These are phyloP conservation scores for Naso thynnoides DNA, from an alignment of 2,797 vertebrate genomes.

Conservation along the genomic window DNA sequence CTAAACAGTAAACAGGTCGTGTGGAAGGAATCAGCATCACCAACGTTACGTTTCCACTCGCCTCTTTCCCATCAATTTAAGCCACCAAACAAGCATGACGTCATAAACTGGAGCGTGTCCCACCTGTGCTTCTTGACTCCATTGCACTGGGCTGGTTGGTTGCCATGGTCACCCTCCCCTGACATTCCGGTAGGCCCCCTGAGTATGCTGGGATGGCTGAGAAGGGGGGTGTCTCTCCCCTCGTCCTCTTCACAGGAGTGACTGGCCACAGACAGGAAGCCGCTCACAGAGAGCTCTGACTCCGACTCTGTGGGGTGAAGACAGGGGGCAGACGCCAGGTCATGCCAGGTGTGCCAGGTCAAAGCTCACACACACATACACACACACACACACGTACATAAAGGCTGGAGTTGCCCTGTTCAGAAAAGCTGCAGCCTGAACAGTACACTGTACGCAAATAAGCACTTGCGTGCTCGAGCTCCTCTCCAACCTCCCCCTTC, in stretches of 20 bases:
- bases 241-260: slow-evolving; percentile 86
- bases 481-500: slow-evolving; percentile 54
- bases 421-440: slow-evolving; percentile 41
- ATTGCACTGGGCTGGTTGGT: slow-evolving; percentile 88
- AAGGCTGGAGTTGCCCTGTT: slow-evolving; percentile 22
- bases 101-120: slow-evolving; percentile 72
- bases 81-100: slow-evolving; percentile 66
- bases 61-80: slow-evolving; percentile 27
- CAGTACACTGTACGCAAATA: slow-evolving; percentile 52
- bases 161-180: slow-evolving; percentile 89
- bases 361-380: slow-evolving; percentile 26
- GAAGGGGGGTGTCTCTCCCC: slow-evolving; percentile 77
- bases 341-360: slow-evolving; percentile 65
- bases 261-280: slow-evolving; percentile 88
- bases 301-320: slow-evolving; percentile 87
- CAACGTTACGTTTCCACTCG: not conserved
- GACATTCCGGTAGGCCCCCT: slow-evolving; percentile 85
- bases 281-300: slow-evolving; percentile 90
- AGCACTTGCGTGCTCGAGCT: slow-evolving; percentile 55
- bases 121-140: slow-evolving; percentile 97
- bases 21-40: not conserved
- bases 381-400: slow-evolving; percentile 1
- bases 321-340: slow-evolving; percentile 58
- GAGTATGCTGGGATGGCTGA: slow-evolving; percentile 61
- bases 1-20: not conserved